These are phyloP conservation scores for Phalloptychus januarius DNA, from an alignment of 2,797 vertebrate species.

Conservation along the genomic window DNA sequence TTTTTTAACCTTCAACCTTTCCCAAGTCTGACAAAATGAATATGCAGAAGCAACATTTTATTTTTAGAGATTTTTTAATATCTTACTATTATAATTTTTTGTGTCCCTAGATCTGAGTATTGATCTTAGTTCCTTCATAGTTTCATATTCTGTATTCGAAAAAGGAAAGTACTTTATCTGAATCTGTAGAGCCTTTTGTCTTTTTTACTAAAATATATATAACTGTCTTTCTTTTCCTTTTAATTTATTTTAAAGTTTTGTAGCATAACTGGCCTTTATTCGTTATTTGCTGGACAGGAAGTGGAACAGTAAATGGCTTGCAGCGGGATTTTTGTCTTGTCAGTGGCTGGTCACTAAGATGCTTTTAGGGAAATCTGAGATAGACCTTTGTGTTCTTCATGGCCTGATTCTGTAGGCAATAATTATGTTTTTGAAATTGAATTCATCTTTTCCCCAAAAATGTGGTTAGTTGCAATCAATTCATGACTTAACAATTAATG, in stretches of 20 bases:
- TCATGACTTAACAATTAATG: background rate
- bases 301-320: background rate
- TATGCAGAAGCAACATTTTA: background rate
- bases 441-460: background rate
- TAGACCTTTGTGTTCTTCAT: background rate
- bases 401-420: background rate
- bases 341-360: background rate
- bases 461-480: background rate
- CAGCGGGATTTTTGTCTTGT: background rate
- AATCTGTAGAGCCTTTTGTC: background rate
- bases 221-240: background rate
- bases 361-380: background rate
- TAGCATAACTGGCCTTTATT: background rate
- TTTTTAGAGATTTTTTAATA: background rate
- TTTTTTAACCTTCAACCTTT: no score
- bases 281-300: background rate
- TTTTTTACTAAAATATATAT: background rate
- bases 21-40: background rate
- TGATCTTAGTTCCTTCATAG: background rate
- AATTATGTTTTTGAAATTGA: background rate
- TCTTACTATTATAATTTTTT: background rate
- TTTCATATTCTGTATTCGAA: background rate
- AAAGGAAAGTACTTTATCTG: background rate
- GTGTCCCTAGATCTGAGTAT: background rate
- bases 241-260: background rate